Conservation (phyloP, 2,888 invertebrate genomes). For the Caenorhabditis becei region DNA sequence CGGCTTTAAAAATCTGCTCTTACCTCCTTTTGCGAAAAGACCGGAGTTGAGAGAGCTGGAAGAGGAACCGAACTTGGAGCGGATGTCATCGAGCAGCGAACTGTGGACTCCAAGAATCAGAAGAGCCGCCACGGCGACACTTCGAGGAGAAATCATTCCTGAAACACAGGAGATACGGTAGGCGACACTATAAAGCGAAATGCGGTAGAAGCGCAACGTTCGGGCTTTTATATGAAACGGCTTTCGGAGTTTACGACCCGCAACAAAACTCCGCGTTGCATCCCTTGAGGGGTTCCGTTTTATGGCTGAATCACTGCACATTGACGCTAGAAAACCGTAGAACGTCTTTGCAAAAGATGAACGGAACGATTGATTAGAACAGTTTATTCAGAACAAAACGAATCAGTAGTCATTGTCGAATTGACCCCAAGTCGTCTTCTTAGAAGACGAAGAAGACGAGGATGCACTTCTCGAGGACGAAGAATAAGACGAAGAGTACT, state of each 20-base stretch:
- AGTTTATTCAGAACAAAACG: not conserved
- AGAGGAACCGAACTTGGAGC: conserved; percentile 14
- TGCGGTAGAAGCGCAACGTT: conserved; percentile 2
- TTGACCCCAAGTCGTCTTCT: conserved; percentile 18
- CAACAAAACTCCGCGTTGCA: conserved; percentile 39
- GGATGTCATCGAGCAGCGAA: conserved; percentile 39
- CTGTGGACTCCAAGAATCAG: conserved; percentile 43
- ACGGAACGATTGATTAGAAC: not conserved
- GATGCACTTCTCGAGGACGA: conserved; percentile 28
- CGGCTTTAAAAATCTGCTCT: not conserved
- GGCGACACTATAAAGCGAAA: conserved; percentile 15
- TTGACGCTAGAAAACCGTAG: conserved; percentile 4
- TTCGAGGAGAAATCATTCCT: conserved; percentile 43
- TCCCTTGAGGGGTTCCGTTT: conserved; percentile 21
- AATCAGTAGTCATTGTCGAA: conserved; percentile 3
- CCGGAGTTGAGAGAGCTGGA: not conserved
- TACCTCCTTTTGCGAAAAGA: conserved; percentile 8
- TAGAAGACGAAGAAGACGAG: conserved; percentile 35
- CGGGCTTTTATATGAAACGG: conserved; percentile 36
- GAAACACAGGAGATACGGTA: not conserved
- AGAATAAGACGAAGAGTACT: conserved; percentile 26
- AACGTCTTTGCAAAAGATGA: not conserved
- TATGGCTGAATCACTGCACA: conserved; percentile 39
- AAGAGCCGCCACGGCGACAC: conserved; percentile 51
- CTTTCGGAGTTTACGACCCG: conserved; percentile 27